Evolutionary conservation across 2,113 vertebrate species (phyloP), one percentile per base, ranked within the genome.

Genomic region (Syrrhaptes paradoxus): DNA sequence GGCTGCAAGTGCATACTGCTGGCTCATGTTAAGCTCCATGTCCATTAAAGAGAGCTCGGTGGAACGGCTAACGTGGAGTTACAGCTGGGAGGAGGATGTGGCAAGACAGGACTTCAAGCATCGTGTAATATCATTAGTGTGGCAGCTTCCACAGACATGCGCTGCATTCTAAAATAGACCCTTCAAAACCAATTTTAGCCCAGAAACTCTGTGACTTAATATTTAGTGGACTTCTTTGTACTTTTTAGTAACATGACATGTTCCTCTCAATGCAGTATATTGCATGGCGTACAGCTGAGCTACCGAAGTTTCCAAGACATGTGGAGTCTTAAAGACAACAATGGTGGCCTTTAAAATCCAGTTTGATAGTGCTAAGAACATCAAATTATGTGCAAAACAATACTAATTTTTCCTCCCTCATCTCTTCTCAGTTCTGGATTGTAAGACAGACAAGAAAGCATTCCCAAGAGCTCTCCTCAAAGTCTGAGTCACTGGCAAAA

Each of bases 391-490:
- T 79, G 36, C 6, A 41, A 48, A 65, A 58, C 77, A 36, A 45
- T 19, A 34, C 26, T 57, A 21, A 59, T 87, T 19, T 36, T 87
- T 91, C 41, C 25, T 90, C 28, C 31, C 20, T 18, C 29, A 31
- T 58, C 24, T 74, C 31, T n/a, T 67, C 57, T 89, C 36, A 13
- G 26, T 65, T 91, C 41, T 83, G 67, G 46, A 59, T 41, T 85
- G 41, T 43, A 71, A 62, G 51, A 67, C 43, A 91, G 90, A 63
- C 82, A 83, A 93, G 71, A 80, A 91, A 80, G 48, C 67, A 63
- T 77, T 95, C 87, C 85, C 71, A 51, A 83, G 79, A 93, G 68
- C 65, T 87, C n/a, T 72, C 41, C 78, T 90, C 55, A 71, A 49
- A 70, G 25, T 82, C 70, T 83, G 81, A 95, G 67, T 94, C 54